Base-by-base conservation (phyloP, 2,888 invertebrate species). In the Pycnomerus fuliginosus region DNA sequence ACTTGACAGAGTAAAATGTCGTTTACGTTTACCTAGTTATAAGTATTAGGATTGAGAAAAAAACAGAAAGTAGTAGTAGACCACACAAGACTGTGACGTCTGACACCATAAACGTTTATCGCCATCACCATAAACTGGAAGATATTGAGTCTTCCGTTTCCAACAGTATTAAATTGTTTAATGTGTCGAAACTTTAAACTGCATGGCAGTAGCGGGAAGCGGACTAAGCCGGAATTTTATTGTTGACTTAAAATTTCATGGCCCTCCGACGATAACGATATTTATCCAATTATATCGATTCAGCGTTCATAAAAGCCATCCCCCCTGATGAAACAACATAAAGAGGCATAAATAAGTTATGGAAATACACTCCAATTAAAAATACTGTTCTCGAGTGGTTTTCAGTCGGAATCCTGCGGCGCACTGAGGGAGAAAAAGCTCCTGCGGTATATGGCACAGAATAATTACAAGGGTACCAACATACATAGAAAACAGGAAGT, bases 351-450 rank as follows among this genome's bases (percentile, higher is more conserved):
- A 45, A 45, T 45, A 45, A 45, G 28, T 40, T 33, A 41, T 30
- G 40, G 10, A 29, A 35, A 36, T n/a, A n/a, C 55, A 38, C 52
- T 55, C 50, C 48, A 52, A 55, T 55, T 55, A 55, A 52, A 54
- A 49, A 44, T 43, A 47, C 52, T 49, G 44, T 33, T 49, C 52
- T 52, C 46, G 39, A 54, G 54, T 45, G 51, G 35, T n/a, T n/a
- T n/a, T n/a, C 42, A 32, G 46, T 16, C 31, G 48, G 36, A 37
- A 37, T 46, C 40, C 41, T 46, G 22, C 28, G 40, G 41, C 40
- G 36, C 33, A 32, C 42, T 40, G 37, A 45, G 53, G 53, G 43
- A 16, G 7, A 43, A 47, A 47, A 49, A 52, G 42, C 41, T 44
- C 37, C 44, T 34, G 52, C 40, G 41, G 43, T 50, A 35, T 42